These are phyloP conservation scores for Proisotoma minuta DNA, from an alignment of 2,888 invertebrate genomes.

Conservation along the genomic window DNA sequence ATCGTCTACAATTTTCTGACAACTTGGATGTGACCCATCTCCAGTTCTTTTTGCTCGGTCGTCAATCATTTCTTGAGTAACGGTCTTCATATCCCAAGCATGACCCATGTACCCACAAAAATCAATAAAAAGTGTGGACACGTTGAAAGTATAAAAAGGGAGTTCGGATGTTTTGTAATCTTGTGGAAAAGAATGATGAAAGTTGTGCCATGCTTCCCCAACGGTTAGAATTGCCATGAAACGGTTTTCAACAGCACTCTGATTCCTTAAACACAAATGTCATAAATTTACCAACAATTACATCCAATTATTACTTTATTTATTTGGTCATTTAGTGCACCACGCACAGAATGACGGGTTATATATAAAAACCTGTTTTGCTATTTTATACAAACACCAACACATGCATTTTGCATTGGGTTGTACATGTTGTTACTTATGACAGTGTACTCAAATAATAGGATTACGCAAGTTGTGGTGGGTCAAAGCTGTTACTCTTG, in stretches of 20 bases:
- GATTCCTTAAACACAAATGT: not conserved
- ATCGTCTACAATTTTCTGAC: too few species aligned
- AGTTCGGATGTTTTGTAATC: slow-evolving; percentile 87
- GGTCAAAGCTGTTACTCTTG: too few species aligned
- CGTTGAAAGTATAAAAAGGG: slow-evolving; percentile 66
- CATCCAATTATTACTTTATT: too few species aligned
- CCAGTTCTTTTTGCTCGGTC: slow-evolving; percentile 52
- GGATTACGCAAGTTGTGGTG: too few species aligned
- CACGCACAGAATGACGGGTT: too few species aligned
- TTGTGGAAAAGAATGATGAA: slow-evolving; percentile 56
- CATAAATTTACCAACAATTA: too few species aligned
- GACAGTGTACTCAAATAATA: too few species aligned
- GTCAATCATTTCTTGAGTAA: slow-evolving; percentile 50
- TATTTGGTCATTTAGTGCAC: too few species aligned
- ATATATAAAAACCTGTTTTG: too few species aligned
- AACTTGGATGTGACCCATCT: slow-evolving; percentile 36
- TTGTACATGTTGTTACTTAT: too few species aligned
- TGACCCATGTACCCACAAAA: slow-evolving; percentile 76
- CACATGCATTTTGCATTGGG: too few species aligned
- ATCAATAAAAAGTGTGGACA: slow-evolving; percentile 73
- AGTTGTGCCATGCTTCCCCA: slow-evolving; percentile 7
- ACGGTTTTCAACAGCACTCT: not conserved
- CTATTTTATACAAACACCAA: too few species aligned
- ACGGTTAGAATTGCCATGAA: not conserved
- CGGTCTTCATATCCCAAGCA: slow-evolving; percentile 82